Evolutionary conservation across 2,888 invertebrate species (phyloP).

Genomic region (Exocentrus adspersus): DNA sequence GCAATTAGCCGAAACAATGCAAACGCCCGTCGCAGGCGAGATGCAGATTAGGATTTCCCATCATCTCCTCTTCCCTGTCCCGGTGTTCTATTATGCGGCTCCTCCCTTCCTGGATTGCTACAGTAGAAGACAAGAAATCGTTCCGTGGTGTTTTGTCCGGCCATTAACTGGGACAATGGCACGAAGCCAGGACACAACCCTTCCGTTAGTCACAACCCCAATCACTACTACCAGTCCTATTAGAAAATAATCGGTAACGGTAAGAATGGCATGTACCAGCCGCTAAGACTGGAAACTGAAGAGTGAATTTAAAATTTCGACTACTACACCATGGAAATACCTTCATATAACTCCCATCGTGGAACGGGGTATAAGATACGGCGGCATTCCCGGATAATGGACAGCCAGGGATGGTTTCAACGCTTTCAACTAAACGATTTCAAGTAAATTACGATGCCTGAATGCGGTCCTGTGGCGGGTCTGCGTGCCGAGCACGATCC

Average conservation of each 20-base stretch:
- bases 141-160: constrained; percentile 21
- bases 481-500: constrained; percentile 57
- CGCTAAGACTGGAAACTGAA: too few species aligned
- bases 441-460: too few species aligned
- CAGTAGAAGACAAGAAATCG: constrained; percentile 8
- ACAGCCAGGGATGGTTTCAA: background rate
- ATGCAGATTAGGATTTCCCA: constrained; percentile 32
- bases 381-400: too few species aligned
- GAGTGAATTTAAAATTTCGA: too few species aligned
- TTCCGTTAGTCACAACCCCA: constrained; percentile 52
- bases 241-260: too few species aligned
- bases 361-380: too few species aligned
- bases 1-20: constrained; percentile 24
- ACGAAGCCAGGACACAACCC: constrained; percentile 2
- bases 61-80: constrained; percentile 29
- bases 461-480: constrained; percentile 31
- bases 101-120: constrained; percentile 25
- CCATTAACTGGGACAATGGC: constrained; percentile 18
- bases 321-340: too few species aligned
- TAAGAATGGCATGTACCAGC: too few species aligned
- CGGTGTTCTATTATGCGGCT: constrained; percentile 26
- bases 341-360: too few species aligned
- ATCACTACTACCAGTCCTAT: too few species aligned
- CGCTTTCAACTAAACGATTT: too few species aligned
- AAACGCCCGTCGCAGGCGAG: constrained; percentile 21